Conservation (phyloP, 2,113 vertebrate genomes). For the Macrotis lagotis region DNA sequence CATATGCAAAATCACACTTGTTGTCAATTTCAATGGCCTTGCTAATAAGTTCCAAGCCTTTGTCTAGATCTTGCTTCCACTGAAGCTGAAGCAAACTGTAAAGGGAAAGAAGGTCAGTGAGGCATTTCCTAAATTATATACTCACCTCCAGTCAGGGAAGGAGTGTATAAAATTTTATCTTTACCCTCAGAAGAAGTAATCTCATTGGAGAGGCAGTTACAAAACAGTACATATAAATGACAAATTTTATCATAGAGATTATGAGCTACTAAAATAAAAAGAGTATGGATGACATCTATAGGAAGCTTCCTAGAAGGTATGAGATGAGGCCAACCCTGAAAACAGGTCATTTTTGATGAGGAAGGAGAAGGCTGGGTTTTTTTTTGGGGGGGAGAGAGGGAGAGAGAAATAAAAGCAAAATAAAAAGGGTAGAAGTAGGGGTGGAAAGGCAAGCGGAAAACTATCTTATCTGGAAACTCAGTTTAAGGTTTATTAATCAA, state of each 20-base stretch:
- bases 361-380: not conserved
- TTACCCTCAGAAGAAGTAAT: not conserved
- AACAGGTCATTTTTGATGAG: not conserved
- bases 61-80: conserved; percentile 98
- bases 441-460: not conserved
- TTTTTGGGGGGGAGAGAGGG: not conserved
- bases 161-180: not conserved
- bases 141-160: not conserved
- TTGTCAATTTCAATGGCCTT: conserved; percentile 99
- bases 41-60: conserved; percentile 97
- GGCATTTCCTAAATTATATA: not conserved
- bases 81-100: conserved; percentile 97
- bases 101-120: conserved; percentile 53
- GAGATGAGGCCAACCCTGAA: not conserved
- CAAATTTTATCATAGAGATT: not conserved
- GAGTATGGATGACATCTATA: not conserved
- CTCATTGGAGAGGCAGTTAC: conserved; percentile 13
- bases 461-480: not conserved
- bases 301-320: not conserved
- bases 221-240: not conserved
- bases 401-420: not conserved
- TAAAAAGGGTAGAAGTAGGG: not conserved
- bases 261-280: not conserved
- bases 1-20: conserved; percentile 99
- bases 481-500: not conserved